Conservation (phyloP, 2,113 vertebrate species). For the Phaetusa simplex region DNA sequence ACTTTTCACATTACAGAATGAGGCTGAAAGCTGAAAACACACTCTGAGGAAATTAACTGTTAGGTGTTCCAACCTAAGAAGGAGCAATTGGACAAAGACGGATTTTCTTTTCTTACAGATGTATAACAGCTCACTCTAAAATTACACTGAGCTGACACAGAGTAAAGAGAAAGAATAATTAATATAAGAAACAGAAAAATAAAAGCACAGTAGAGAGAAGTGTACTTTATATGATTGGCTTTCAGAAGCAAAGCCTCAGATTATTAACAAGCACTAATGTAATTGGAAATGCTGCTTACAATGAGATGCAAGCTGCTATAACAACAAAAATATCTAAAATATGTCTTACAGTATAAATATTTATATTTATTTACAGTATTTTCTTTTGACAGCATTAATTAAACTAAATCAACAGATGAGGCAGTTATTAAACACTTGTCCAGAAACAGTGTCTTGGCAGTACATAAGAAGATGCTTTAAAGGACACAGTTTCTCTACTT, state of each 20-base stretch:
- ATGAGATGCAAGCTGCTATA: neutral
- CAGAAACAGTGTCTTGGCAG: neutral
- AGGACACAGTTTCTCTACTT: neutral
- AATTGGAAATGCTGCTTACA: neutral
- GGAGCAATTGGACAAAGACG: neutral
- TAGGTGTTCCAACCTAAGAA: neutral
- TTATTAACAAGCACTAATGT: neutral
- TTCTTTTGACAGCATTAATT: neutral
- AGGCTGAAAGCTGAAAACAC: neutral
- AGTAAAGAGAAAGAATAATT: neutral
- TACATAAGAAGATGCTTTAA: neutral
- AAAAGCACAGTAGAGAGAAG: neutral
- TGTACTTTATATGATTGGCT: neutral
- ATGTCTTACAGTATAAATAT: neutral
- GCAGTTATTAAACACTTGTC: neutral
- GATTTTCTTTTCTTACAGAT: neutral
- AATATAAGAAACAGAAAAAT: neutral
- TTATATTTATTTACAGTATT: neutral
- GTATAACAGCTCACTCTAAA: neutral
- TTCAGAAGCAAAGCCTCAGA: neutral
- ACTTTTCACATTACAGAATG: neutral
- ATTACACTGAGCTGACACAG: neutral
- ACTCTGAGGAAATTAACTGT: neutral
- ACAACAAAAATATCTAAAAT: neutral
- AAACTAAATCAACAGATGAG: neutral